Evolutionary conservation across 2,888 invertebrate genomes (phyloP).

Genomic region (Acanthopleura granulata): DNA sequence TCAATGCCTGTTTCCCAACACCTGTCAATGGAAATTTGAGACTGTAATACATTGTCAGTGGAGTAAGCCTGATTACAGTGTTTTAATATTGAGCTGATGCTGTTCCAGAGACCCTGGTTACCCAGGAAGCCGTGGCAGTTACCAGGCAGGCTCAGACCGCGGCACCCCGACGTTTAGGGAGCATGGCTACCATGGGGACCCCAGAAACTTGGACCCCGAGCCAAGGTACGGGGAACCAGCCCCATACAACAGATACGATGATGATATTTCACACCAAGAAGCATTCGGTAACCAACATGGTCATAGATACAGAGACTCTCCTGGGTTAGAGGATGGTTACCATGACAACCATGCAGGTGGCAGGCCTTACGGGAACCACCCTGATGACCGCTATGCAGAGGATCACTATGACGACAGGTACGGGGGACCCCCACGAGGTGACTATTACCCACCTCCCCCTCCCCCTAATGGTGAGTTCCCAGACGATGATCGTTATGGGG

Average conservation of each 20-base stretch:
- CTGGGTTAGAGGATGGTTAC: constrained; percentile 89
- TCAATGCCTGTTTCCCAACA: too few relatives aligned
- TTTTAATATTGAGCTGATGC: too few relatives aligned
- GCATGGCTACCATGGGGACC: constrained; percentile 28
- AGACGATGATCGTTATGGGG: constrained; percentile 31
- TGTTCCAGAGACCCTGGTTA: constrained; percentile 28
- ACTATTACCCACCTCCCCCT: constrained; percentile 17
- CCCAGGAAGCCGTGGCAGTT: constrained; percentile 30
- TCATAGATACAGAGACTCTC: constrained; percentile 31
- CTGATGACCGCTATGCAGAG: constrained; percentile 72
- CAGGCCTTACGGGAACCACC: constrained; percentile 85
- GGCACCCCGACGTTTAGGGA: constrained; percentile 21
- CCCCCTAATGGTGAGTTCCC: neutral
- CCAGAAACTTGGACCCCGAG: constrained; percentile 24
- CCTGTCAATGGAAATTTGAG: too few relatives aligned
- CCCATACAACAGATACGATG: constrained; percentile 16
- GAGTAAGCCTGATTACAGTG: too few relatives aligned
- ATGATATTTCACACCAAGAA: constrained; percentile 7
- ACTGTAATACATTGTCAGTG: too few relatives aligned
- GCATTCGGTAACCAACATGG: constrained; percentile 23
- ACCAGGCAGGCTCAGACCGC: constrained; percentile 23
- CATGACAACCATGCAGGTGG: constrained; percentile 85
- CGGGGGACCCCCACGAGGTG: constrained; percentile 22
- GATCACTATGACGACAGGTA: constrained; percentile 68
- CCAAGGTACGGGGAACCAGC: constrained; percentile 14